Evolutionary conservation across 2,113 vertebrate genomes (phyloP).

Genomic region (Desmodus rotundus): DNA sequence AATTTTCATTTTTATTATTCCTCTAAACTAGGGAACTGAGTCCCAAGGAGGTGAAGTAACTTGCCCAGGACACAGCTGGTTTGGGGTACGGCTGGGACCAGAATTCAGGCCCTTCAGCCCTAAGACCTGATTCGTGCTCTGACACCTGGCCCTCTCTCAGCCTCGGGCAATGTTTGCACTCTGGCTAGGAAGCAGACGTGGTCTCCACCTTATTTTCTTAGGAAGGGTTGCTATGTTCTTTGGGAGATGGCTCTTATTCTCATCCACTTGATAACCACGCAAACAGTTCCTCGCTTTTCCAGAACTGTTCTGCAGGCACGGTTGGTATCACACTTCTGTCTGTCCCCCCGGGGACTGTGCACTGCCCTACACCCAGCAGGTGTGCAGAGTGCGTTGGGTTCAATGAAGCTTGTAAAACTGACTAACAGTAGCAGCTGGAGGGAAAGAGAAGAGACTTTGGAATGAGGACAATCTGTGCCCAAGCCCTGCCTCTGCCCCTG

Average conservation of each 20-base stretch:
- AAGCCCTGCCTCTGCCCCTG: background rate
- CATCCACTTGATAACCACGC: background rate
- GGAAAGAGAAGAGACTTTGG: background rate
- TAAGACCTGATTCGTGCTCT: background rate
- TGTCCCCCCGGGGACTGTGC: background rate
- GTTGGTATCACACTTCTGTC: background rate
- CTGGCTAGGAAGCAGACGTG: background rate
- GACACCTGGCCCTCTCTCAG: background rate
- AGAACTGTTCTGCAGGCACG: background rate
- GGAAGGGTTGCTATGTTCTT: background rate
- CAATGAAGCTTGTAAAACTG: background rate
- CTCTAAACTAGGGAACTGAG: background rate
- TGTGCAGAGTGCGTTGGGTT: background rate
- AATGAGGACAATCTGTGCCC: background rate
- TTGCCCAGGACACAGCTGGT: background rate
- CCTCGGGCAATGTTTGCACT: background rate
- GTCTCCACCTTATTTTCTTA: background rate
- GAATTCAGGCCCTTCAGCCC: background rate
- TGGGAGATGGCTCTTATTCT: background rate
- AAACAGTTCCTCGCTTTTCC: background rate
- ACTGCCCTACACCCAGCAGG: background rate
- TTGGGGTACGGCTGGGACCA: background rate
- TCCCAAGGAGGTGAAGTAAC: background rate
- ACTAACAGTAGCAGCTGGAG: background rate
- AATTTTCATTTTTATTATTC: background rate